Base-by-base conservation (phyloP, 2,113 vertebrate species). In the Pagrus major region DNA sequence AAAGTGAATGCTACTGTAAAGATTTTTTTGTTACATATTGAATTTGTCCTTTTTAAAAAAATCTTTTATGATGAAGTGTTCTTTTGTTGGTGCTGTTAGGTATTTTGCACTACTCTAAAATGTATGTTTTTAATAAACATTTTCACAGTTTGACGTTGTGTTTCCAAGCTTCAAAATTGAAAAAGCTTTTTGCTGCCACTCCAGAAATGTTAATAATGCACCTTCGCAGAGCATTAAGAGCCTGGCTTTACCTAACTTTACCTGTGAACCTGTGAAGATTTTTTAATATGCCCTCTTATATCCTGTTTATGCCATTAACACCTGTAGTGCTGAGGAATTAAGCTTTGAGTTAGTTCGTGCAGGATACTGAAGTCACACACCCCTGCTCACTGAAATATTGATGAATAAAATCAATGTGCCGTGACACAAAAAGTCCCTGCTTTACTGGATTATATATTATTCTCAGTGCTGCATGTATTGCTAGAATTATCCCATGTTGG, bases 121-220 rank as follows among this genome's bases (percentile, higher is more conserved):
- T 3, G 0, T n/a, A 4, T 51, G 9, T 42, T 70, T 51, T 33
- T 2, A 54, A 71, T 71, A 85, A 76, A 85, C 9, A 21, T 52
- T 1, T 33, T 31, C 10, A 7, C n/a, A 44, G n/a, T 60, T 56
- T 69, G 1, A 37, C 9, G 23, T 49, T 68, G 10, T 33, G 33
- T 39, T 42, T 44, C 21, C 52, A 9, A 61, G 14, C 25, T 33
- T 51, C 27, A 33, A 10, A 58, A 23, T 63, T 16, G 0, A 49
- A 66, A 71, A 46, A 15, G 23, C 10, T 55, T 16, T 29, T 10
- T 14, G 15, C n/a, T 49, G 23, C 6, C 10, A 20, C 42, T 66
- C n/a, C 41, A 41, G 20, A n/a, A n/a, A n/a, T 58, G 11, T 27
- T 21, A 41, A 8, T 14, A 59, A 18, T 47, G 16, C 41, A 25